A percentile compares a stretch with the other conserved stretches of the same genome.
Evolutionary conservation across 1,140 invertebrate genomes (phyloP).

Genomic region (Aphis craccivora): DNA sequence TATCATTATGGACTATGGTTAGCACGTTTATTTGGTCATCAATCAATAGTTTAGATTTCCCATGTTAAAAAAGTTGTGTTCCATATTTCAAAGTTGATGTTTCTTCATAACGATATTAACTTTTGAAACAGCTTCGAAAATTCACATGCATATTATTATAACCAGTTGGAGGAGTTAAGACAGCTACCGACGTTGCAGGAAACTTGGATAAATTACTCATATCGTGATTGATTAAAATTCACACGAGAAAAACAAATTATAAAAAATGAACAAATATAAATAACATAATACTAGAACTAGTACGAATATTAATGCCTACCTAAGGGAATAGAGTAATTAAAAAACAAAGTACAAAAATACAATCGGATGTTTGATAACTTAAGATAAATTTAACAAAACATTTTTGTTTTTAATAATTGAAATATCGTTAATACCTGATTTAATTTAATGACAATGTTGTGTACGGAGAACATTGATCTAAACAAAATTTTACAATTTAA

Average conservation of each 20-base stretch:
- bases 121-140: neutral
- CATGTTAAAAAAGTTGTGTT: neutral
- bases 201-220: conserved; percentile 37
- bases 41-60: conserved; percentile 24
- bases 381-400: no score
- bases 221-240: conserved; percentile 16
- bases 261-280: neutral
- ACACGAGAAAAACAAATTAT: neutral
- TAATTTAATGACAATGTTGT: no score
- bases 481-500: no score
- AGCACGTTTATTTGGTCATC: neutral
- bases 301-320: neutral
- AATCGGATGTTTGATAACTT: no score
- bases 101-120: neutral
- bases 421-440: no score
- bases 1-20: neutral
- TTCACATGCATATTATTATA: neutral
- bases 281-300: neutral
- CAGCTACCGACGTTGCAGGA: conserved; percentile 17
- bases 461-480: no score
- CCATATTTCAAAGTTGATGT: conserved; percentile 7
- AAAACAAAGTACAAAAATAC: neutral
- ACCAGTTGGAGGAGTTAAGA: conserved; percentile 23
- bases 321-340: neutral
- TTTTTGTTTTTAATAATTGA: no score